A percentile compares a stretch with the other conserved stretches of the same genome.
Evolutionary conservation across 1,140 invertebrate species (phyloP).

Genomic region (Euglossa dilemma): DNA sequence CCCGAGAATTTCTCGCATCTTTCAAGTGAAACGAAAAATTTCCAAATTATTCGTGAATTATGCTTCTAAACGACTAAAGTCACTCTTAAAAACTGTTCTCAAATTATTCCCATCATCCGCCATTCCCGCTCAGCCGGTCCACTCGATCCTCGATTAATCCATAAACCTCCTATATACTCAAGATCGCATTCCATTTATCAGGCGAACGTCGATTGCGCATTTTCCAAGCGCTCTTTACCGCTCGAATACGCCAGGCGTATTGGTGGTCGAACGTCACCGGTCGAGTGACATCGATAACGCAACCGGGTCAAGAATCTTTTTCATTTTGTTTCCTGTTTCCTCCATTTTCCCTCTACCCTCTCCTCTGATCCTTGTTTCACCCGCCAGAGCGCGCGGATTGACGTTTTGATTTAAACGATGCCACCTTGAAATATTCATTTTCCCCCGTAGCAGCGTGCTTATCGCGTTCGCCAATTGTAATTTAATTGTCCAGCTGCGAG

Average conservation of each 20-base stretch:
- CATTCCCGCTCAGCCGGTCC: background rate
- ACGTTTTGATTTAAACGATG: constrained; percentile 66
- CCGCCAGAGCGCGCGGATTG: constrained; percentile 1
- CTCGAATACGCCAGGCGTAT: background rate
- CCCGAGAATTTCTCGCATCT: no score
- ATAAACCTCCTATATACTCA: background rate
- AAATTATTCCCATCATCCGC: background rate
- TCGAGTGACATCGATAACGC: background rate
- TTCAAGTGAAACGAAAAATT: no score
- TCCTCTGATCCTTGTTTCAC: background rate
- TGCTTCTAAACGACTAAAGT: no score
- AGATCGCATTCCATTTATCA: background rate
- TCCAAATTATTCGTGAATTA: no score
- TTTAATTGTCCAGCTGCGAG: constrained; percentile 79
- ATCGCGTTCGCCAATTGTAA: constrained; percentile 77
- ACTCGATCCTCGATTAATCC: background rate
- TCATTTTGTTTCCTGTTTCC: background rate
- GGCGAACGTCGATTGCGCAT: background rate
- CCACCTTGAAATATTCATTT: constrained; percentile 67
- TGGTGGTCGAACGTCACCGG: background rate
- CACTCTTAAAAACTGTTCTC: no score
- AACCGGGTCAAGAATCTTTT: constrained; percentile 9
- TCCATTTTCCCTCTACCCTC: background rate
- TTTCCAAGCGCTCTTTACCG: background rate
- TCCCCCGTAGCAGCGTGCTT: constrained; percentile 67